Evolutionary conservation across 2,113 vertebrate genomes (phyloP).

Genomic region (Cryptoleucopteryx plumbea): DNA sequence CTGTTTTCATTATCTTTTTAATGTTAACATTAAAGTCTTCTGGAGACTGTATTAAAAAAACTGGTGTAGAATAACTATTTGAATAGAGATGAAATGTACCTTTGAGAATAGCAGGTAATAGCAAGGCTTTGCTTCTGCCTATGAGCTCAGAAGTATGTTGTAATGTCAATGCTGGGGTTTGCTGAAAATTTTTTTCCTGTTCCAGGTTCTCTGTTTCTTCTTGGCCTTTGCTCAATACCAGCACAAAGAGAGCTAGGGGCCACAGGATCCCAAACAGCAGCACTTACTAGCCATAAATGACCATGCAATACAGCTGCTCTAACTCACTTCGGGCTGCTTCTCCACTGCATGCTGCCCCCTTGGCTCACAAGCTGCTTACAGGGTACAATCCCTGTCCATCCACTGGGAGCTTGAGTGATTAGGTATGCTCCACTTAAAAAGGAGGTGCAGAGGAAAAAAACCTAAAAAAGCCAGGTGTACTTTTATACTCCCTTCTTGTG

Average conservation of each 20-base stretch:
- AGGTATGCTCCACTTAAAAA: background rate
- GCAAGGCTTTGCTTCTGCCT: background rate
- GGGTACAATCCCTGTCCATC: background rate
- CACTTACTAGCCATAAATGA: background rate
- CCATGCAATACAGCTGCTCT: background rate
- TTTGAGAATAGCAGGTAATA: constrained; percentile 17
- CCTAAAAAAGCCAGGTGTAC: background rate
- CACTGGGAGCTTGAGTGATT: background rate
- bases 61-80: background rate
- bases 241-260: background rate
- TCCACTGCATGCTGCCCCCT: accelerated
- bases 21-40: constrained; percentile 49
- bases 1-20: constrained; percentile 52
- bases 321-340: background rate
- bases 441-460: background rate
- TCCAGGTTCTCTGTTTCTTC: background rate
- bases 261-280: background rate
- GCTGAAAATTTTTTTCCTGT: background rate
- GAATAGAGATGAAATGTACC: constrained; percentile 22
- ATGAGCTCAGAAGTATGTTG: background rate
- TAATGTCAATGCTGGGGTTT: background rate
- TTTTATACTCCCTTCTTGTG: background rate
- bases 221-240: background rate
- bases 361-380: background rate
- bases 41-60: background rate